Conservation (phyloP, 2,113 vertebrate genomes). For the Vireo altiloquus region DNA sequence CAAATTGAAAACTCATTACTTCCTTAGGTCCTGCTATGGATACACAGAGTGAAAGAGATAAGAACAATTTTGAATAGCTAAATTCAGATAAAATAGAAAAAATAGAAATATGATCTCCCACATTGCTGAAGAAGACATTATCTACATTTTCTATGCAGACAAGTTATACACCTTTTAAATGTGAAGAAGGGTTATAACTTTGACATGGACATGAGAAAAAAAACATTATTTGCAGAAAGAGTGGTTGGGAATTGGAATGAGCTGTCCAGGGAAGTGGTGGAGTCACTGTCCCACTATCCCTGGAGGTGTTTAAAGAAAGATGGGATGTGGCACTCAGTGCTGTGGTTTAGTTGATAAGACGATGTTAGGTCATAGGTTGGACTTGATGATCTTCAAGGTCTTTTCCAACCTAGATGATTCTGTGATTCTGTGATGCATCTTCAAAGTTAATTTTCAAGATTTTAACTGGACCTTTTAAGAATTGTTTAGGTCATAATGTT, state of each 20-base stretch:
- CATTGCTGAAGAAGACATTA: neutral
- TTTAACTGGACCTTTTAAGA: neutral
- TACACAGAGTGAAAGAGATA: neutral
- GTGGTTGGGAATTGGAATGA: neutral
- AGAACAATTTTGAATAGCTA: neutral
- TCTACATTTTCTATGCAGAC: neutral
- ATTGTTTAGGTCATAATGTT: neutral
- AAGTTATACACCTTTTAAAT: neutral
- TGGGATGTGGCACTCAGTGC: neutral
- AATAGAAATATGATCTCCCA: neutral
- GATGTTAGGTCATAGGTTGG: neutral
- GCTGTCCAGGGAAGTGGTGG: neutral
- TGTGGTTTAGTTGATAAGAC: neutral
- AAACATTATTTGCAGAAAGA: neutral
- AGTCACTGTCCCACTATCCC: fast-evolving
- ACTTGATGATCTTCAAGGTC: neutral
- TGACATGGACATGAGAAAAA: neutral
- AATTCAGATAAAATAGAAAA: no score
- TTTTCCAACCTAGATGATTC: neutral
- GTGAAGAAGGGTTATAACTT: no score
- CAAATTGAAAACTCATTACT: neutral
- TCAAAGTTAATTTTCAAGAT: neutral
- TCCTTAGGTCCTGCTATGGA: neutral
- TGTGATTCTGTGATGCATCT: neutral
- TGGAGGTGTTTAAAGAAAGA: neutral